A percentile compares a stretch with the other conserved stretches of the same genome.
Evolutionary conservation across 2,113 vertebrate genomes (phyloP).

Genomic region (Oreochromis spilurus): DNA sequence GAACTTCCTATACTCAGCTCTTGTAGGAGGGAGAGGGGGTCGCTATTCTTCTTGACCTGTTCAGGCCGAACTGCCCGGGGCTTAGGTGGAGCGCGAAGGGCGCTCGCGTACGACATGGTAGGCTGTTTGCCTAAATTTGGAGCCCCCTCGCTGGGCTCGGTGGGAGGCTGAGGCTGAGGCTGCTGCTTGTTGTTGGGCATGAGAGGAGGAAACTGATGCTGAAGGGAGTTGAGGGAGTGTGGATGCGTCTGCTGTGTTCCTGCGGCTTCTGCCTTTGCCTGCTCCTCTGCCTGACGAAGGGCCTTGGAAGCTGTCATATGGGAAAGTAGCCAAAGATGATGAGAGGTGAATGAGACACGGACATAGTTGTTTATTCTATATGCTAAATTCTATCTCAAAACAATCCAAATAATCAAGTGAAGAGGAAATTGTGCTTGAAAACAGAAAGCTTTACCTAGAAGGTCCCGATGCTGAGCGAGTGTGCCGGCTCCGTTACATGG

Average conservation of each 20-base stretch:
- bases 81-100: slow-evolving; percentile 92
- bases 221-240: slow-evolving; percentile 84
- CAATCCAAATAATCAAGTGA: neutral
- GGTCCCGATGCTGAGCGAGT: slow-evolving; percentile 82
- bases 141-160: slow-evolving; percentile 65
- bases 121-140: slow-evolving; percentile 83
- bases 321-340: neutral
- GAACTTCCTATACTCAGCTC: slow-evolving; percentile 98
- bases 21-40: slow-evolving; percentile 95
- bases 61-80: slow-evolving; percentile 88
- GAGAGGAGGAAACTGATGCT: slow-evolving; percentile 96
- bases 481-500: slow-evolving; percentile 94
- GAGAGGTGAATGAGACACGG: neutral
- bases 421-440: neutral
- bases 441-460: slow-evolving; percentile 77
- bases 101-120: slow-evolving; percentile 96
- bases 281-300: slow-evolving; percentile 82
- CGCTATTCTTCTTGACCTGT: slow-evolving; percentile 95
- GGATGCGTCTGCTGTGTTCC: slow-evolving; percentile 73
- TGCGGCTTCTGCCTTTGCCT: slow-evolving; percentile 77
- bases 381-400: neutral
- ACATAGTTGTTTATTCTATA: too few relatives aligned
- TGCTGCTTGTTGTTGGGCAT: slow-evolving; percentile 80
- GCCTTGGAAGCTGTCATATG: slow-evolving; percentile 79
- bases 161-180: slow-evolving; percentile 72